Percentiles rank a stretch among this genome's conserved stretches.
Evolutionary conservation across 1,140 invertebrate species (phyloP).

Genomic region (Zaprionus taronus): DNA sequence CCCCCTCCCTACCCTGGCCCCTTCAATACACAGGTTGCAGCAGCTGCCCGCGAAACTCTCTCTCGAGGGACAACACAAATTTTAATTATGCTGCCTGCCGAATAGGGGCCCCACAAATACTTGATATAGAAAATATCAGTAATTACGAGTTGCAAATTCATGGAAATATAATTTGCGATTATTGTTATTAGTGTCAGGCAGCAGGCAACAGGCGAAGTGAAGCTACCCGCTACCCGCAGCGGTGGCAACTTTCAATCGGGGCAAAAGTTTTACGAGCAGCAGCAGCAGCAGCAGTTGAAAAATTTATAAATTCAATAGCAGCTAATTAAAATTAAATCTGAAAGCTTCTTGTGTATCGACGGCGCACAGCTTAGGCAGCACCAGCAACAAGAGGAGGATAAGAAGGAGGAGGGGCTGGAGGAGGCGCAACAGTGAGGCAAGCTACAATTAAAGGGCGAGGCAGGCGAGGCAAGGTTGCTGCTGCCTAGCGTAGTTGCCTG

Average conservation of each 20-base stretch:
- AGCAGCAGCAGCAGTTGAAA: conserved; percentile 62
- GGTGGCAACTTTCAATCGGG: conserved; percentile 58
- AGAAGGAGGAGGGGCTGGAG: conserved; percentile 16
- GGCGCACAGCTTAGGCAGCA: conserved; percentile 57
- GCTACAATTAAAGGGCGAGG: conserved; percentile 23
- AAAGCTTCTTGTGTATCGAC: conserved; percentile 78
- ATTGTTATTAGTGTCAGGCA: conserved; percentile 81
- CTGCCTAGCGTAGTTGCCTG: conserved; percentile 23
- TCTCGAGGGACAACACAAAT: conserved; percentile 62
- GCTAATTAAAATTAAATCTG: conserved; percentile 82
- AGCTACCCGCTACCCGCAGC: not conserved
- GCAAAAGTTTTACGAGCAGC: conserved; percentile 69
- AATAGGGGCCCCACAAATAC: conserved; percentile 32
- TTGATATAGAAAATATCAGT: conserved; percentile 71
- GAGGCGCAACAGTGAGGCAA: not conserved
- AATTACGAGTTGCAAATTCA: conserved; percentile 81
- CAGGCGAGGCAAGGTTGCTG: conserved; percentile 55
- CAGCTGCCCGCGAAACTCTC: conserved; percentile 17
- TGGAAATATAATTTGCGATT: conserved; percentile 83
- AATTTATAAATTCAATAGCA: conserved; percentile 83
- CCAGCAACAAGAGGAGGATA: conserved; percentile 12
- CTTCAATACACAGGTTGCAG: not conserved
- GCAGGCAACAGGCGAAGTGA: conserved; percentile 29
- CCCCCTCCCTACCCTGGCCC: not conserved
- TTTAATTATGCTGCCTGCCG: conserved; percentile 76